Evolutionary conservation across 1,140 invertebrate species (phyloP), one percentile per base, ranked within the genome.

Genomic region (Drosophila carrolli): DNA sequence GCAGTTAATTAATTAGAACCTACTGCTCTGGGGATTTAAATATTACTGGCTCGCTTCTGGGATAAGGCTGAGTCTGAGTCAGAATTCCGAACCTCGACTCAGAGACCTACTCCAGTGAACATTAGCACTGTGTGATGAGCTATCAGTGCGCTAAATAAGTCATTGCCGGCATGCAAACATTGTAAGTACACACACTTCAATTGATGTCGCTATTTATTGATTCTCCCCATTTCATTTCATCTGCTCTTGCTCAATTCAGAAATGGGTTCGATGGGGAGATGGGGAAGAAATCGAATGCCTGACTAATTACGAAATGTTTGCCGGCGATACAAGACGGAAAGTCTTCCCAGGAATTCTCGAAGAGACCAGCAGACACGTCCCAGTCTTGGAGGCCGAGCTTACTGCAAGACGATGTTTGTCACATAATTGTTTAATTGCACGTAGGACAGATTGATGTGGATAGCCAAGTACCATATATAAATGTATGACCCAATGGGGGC

Each of bases 281-380:
- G 54, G 16, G 14, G 19, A 23, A 51, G 32, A 63, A 55, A 47
- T 23, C 43, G 53, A 66, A 65, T 78, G 70, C 67, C 67, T 72
- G 43, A 53, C 43, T 65, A 84, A 83, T 84, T 84, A 58, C 75
- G 65, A 65, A 82, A 82, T 78, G 67, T 40, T 70, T 71, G 54
- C 41, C 44, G 44, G 19, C n/a, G 23, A 41, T 14, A 4, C 44
- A 27, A 57, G 27, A 13, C 44, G 2, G 6, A 16, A 9, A 47
- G 29, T 58, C 27, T 68, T 48, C 13, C 51, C 19, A 71, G 51
- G 67, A 58, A 71, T 71, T 71, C 67, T 50, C 9, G 2, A 6
- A 40, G 50, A 55, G 35, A 54, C 14, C 23, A 61, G 19, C 38
- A 16, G 41, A 70, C 66, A 70, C 63, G 66, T 76, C 44, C 61